phyloP scores from a whole-genome alignment of 2,113 vertebrate genomes.

The Scomber colias region DNA sequence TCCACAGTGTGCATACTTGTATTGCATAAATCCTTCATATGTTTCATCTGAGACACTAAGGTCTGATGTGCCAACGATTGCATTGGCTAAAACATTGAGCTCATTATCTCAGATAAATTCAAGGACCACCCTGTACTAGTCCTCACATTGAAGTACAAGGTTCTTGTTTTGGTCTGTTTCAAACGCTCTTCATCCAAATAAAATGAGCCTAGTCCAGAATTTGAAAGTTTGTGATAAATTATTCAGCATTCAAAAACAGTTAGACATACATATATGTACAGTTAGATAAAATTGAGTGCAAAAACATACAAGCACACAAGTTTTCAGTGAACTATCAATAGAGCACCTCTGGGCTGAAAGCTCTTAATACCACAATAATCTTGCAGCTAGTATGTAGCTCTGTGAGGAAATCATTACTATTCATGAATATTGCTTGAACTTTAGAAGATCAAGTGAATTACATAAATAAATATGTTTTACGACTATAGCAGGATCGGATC shows the following conservation, averaged over 20 bases:
- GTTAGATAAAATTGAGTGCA: neutral
- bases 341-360: neutral
- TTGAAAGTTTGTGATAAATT: conserved; percentile 2
- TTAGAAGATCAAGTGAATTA: conserved; percentile 28
- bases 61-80: neutral
- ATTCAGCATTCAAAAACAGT: no score
- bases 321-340: neutral
- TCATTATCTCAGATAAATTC: conserved; percentile 13
- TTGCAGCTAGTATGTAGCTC: conserved; percentile 9
- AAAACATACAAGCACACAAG: neutral
- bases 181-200: neutral
- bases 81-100: neutral
- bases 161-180: neutral
- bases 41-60: conserved; percentile 5
- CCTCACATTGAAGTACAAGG: neutral
- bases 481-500: conserved; percentile 10
- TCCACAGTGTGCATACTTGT: conserved; percentile 9
- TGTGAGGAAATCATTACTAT: conserved; percentile 10
- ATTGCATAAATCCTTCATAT: conserved; percentile 16
- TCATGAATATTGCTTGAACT: conserved; percentile 7
- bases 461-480: conserved; percentile 39
- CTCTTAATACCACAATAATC: neutral
- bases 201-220: neutral
- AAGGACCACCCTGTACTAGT: neutral
- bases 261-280: neutral